These are phyloP conservation scores for Pristionchus arcanus DNA, from an alignment of 2,888 invertebrate genomes.

Conservation along the genomic window DNA sequence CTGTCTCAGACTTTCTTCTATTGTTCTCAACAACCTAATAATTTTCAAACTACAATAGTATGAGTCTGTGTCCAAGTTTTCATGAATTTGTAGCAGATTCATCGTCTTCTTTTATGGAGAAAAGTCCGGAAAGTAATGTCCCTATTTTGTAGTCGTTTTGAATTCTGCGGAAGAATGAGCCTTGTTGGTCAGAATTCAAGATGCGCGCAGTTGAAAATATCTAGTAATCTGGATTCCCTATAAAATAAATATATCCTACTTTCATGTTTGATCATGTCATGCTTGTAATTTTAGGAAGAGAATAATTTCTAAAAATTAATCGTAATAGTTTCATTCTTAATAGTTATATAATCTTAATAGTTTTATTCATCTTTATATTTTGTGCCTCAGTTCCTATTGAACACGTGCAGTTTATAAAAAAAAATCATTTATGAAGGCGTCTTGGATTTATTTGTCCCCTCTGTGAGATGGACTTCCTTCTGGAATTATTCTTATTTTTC, in stretches of 20 bases:
- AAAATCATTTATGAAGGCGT: not conserved
- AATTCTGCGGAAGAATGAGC: not conserved
- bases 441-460: not conserved
- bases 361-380: too few species aligned
- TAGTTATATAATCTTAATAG: too few species aligned
- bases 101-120: not conserved
- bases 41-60: not conserved
- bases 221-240: not conserved
- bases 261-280: not conserved
- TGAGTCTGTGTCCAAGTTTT: not conserved
- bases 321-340: too few species aligned
- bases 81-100: not conserved
- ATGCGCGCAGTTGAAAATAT: not conserved
- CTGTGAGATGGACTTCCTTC: not conserved
- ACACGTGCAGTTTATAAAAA: not conserved
- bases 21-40: not conserved
- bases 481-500: not conserved
- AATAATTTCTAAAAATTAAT: too few species aligned
- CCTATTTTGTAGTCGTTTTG: not conserved
- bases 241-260: not conserved
- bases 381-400: not conserved
- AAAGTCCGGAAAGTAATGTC: not conserved
- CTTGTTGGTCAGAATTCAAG: not conserved
- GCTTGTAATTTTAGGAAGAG: too few species aligned
- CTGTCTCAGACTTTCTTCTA: not conserved